Conservation (phyloP, 2,113 vertebrate genomes). For the Chionomys nivalis region DNA sequence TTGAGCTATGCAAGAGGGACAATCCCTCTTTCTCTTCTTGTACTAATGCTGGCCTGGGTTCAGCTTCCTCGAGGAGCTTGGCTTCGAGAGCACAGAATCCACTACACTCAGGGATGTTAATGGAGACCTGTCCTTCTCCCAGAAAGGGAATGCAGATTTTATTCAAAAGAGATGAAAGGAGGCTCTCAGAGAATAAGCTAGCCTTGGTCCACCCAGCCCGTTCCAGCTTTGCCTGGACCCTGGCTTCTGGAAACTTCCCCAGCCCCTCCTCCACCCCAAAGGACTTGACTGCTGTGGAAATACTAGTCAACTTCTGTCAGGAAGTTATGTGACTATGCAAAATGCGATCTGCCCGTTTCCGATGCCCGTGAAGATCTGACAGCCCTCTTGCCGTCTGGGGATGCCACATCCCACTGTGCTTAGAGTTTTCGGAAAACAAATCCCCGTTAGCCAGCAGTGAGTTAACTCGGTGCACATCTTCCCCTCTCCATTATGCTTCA, state of each 20-base stretch:
- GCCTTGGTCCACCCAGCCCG: background rate
- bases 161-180: conserved; percentile 59
- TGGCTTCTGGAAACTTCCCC: background rate
- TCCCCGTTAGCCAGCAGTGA: background rate
- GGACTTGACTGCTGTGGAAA: background rate
- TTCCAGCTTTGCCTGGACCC: background rate
- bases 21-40: conserved; percentile 63
- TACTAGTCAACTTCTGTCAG: conserved; percentile 1
- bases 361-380: conserved; percentile 52
- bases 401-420: background rate
- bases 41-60: conserved; percentile 48
- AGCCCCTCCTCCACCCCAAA: background rate
- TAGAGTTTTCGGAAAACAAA: conserved; percentile 46
- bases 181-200: background rate
- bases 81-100: conserved; percentile 29
- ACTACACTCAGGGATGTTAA: background rate
- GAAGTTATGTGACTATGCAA: conserved; percentile 69
- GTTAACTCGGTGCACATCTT: background rate
- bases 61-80: conserved; percentile 38
- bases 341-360: conserved; percentile 65
- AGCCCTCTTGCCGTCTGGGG: conserved; percentile 65
- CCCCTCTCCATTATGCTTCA: conserved; percentile 16
- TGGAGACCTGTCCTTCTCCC: background rate
- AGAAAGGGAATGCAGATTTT: conserved; percentile 62
- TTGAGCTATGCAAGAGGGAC: conserved; percentile 62